Base-by-base conservation (phyloP, 2,888 invertebrate genomes). In the Drosophila incognita region DNA sequence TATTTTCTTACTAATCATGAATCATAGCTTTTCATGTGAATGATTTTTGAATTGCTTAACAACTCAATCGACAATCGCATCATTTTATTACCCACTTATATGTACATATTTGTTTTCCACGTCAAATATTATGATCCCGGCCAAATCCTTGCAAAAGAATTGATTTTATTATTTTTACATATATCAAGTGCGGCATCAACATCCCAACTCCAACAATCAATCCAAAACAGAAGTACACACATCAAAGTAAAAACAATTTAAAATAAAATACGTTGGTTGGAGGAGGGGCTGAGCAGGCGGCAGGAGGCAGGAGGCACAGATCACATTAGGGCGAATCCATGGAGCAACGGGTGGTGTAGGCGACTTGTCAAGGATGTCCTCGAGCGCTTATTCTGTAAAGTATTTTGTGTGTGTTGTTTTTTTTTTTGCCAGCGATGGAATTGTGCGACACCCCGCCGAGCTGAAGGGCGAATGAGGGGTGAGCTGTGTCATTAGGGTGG, bases 321-420 rank as follows among this genome's bases (percentile, higher is more conserved):
- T 51, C 59, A 63, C 57, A 70, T 69, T 63, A 61, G 36, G 49
- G 49, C n/a, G 75, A 66, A 81, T 62, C 75, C 54, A 67, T 63
- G 62, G 35, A 57, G 46, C 66, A 51, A 29, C 51, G 59, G 63
- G 54, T 27, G 62, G 69, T 54, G 46, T n/a, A 59, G 52, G 53
- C 68, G 40, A 59, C 69, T 78, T 71, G 60, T 83, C 82, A 72
- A 69, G 84, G 70, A 83, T 80, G 80, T 77, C 83, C 72, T 69
- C 57, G 65, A 69, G 73, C 46, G 62, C 71, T 68, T 60, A 53
- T 65, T 51, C 62, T 72, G 69, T 46, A 64, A 82, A 87, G 88
- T 79, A 72, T 72, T 82, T 76, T 76, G 53, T 70, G 62, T 71
- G 74, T 71, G 74, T 65, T 63, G 5, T 38, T 38, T 40, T 40